These are phyloP conservation scores for Macrophya alboannulata DNA, from an alignment of 2,888 invertebrate genomes.

Conservation along the genomic window DNA sequence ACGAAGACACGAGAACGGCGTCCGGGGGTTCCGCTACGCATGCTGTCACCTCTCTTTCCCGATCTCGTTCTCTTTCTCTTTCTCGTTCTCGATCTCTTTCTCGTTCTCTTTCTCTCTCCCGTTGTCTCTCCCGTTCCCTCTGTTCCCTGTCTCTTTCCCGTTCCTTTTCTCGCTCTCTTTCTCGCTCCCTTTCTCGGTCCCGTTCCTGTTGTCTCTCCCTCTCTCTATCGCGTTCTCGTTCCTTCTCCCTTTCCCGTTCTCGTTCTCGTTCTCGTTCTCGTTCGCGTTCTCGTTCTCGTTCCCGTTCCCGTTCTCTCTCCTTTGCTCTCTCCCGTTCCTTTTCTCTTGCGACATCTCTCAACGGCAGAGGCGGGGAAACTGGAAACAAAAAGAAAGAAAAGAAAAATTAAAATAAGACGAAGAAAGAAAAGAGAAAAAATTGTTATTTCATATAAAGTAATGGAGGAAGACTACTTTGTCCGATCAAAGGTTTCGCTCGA, in stretches of 20 bases:
- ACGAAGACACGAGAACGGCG: conserved; percentile 78
- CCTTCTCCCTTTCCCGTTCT: conserved; percentile 67
- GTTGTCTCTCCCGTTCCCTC: conserved; percentile 58
- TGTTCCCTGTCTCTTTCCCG: conserved; percentile 63
- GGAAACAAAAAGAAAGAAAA: conserved; percentile 61
- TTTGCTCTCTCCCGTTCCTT: conserved; percentile 67
- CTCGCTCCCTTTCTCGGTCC: conserved; percentile 65
- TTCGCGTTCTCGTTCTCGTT: conserved; percentile 60
- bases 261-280: conserved; percentile 55
- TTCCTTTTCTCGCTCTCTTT: conserved; percentile 65
- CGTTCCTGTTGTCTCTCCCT: conserved; percentile 69
- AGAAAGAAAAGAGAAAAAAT: too few relatives aligned
- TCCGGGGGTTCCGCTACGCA: conserved; percentile 78
- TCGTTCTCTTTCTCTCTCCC: conserved; percentile 63
- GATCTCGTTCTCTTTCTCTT: conserved; percentile 66
- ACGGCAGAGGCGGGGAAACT: conserved; percentile 74
- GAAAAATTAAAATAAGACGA: background rate
- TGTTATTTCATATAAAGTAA: background rate
- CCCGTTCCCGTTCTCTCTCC: conserved; percentile 63
- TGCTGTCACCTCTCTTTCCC: conserved; percentile 73
- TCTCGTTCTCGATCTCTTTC: conserved; percentile 58
- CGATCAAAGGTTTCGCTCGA: background rate
- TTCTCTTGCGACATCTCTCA: conserved; percentile 72
- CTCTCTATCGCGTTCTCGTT: conserved; percentile 67
- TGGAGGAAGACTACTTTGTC: background rate